phyloP scores from a whole-genome alignment of 2,113 vertebrate genomes.

The Thalassarche chlororhynchos region DNA sequence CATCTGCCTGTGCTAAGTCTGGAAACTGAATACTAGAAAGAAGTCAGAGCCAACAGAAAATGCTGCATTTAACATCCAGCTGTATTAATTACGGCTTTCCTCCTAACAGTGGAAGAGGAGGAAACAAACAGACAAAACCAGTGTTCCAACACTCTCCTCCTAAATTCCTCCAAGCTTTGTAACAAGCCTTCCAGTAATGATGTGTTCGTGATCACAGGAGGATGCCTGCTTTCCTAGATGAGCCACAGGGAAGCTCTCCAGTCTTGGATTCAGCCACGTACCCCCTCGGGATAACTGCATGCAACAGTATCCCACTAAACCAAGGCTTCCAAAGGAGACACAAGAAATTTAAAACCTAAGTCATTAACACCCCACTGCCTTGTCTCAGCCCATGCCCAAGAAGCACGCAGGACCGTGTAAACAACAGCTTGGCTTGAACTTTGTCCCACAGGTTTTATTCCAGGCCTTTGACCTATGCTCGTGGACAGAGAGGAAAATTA shows the following conservation, averaged over 20 bases:
- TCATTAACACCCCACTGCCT: background rate
- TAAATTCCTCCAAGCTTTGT: background rate
- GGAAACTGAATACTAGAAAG: background rate
- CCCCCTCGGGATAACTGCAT: background rate
- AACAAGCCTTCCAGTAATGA: background rate
- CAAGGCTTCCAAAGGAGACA: background rate
- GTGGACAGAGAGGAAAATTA: background rate
- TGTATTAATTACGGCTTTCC: conserved; percentile 53
- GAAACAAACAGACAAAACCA: background rate
- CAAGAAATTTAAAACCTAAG: background rate
- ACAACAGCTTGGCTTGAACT: conserved; percentile 2
- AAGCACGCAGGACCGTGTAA: background rate
- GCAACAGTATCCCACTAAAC: background rate
- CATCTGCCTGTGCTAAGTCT: background rate
- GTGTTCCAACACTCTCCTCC: background rate
- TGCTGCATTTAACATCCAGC: conserved; percentile 11
- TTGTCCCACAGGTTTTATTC: conserved; percentile 34
- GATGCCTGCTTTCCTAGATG: background rate
- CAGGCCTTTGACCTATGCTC: background rate
- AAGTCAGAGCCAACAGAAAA: background rate
- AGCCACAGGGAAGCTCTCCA: background rate
- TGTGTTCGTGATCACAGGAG: background rate
- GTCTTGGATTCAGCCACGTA: background rate
- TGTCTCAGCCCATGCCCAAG: background rate
- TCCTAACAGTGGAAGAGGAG: background rate